phyloP scores from a whole-genome alignment of 2,113 vertebrate species.

The Caranx melampygus region DNA sequence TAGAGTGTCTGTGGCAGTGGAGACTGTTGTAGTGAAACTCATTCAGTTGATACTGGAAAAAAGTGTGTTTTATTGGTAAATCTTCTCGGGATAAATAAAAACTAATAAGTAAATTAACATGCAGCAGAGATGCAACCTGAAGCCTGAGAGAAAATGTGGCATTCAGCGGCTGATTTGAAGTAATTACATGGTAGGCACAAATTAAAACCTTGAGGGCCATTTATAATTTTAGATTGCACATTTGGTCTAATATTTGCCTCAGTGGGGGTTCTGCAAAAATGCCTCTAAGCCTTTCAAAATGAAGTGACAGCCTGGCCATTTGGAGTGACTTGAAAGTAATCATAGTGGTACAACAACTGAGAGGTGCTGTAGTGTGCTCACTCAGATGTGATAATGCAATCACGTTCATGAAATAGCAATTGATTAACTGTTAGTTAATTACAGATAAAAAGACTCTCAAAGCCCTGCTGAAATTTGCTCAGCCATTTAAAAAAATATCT shows the following conservation, averaged over 20 bases:
- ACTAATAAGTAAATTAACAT: neutral
- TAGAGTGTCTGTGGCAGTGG: neutral
- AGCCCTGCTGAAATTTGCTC: neutral
- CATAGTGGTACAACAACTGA: conserved; percentile 32
- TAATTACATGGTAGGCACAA: conserved; percentile 54
- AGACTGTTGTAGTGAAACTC: neutral
- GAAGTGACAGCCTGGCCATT: conserved; percentile 35
- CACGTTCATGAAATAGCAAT: conserved; percentile 47
- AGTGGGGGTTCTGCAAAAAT: conserved; percentile 19
- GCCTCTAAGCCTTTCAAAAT: conserved; percentile 46
- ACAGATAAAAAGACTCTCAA: conserved; percentile 23
- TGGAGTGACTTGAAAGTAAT: conserved; percentile 41
- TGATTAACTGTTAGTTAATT: conserved; percentile 66
- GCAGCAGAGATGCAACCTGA: neutral
- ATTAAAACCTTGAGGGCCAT: conserved; percentile 56
- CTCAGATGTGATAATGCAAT: conserved; percentile 48
- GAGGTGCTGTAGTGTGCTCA: neutral
- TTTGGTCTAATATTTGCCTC: conserved; percentile 50
- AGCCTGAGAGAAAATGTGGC: conserved; percentile 7
- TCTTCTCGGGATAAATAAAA: conserved; percentile 9
- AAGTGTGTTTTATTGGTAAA: neutral
- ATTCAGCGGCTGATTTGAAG: conserved; percentile 44
- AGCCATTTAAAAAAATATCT: conserved; percentile 5
- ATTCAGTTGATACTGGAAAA: neutral
- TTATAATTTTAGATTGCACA: conserved; percentile 49